Evolutionary conservation across 2,888 invertebrate genomes (phyloP).

Genomic region (Microctonus hyperodae): DNA sequence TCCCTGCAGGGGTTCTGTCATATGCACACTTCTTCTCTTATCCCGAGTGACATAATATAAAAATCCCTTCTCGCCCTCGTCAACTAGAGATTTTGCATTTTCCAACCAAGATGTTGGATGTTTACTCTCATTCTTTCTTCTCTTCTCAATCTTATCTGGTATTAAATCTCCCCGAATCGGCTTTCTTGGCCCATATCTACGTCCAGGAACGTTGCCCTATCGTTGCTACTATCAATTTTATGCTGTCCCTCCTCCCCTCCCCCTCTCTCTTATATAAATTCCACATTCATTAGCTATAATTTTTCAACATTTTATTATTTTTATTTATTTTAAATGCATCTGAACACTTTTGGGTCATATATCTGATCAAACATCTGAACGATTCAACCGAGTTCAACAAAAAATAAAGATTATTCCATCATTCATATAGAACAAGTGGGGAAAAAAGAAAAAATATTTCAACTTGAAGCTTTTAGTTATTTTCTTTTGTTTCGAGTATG

Average conservation of each 20-base stretch:
- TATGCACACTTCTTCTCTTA: slow-evolving; percentile 40
- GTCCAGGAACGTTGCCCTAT: slow-evolving; percentile 37
- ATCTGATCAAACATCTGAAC: background rate
- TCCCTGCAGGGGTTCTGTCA: slow-evolving; percentile 29
- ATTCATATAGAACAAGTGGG: background rate
- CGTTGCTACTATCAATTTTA: slow-evolving; percentile 20
- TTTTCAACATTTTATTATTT: background rate
- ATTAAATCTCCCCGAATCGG: slow-evolving; percentile 59
- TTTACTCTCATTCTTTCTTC: slow-evolving; percentile 50
- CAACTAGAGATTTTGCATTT: background rate
- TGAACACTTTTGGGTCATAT: background rate
- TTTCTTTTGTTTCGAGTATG: slow-evolving; percentile 27
- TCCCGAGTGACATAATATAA: slow-evolving; percentile 55
- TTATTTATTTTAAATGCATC: background rate
- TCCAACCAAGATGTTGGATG: slow-evolving; percentile 36
- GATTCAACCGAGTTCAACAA: background rate
- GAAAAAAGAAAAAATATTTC: background rate
- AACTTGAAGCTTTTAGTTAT: slow-evolving; percentile 1
- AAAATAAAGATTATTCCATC: background rate
- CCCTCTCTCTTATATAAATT: slow-evolving; percentile 4
- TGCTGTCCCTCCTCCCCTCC: slow-evolving; percentile 5
- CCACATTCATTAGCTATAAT: slow-evolving; percentile 25
- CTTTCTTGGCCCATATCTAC: slow-evolving; percentile 42
- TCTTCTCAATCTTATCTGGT: slow-evolving; percentile 58
- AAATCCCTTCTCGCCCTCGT: slow-evolving; percentile 41